Evolutionary conservation across 2,888 invertebrate genomes (phyloP).

Genomic region (Tipula vernalis): DNA sequence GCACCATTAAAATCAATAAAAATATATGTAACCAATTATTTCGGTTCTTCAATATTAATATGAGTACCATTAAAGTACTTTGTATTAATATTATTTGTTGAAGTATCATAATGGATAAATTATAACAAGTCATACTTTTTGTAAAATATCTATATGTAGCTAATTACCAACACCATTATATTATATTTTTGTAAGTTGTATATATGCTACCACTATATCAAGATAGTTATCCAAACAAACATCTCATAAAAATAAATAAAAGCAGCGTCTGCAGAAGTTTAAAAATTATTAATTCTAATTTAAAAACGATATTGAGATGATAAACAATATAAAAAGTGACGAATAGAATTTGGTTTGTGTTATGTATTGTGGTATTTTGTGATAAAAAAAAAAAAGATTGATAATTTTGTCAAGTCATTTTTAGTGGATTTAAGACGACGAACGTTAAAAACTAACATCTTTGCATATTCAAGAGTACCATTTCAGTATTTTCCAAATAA

Average conservation of each 20-base stretch:
- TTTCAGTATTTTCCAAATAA: background rate
- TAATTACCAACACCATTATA: background rate
- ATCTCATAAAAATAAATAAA: background rate
- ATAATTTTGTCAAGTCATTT: background rate
- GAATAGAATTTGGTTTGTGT: background rate
- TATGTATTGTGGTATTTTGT: background rate
- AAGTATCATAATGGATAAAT: background rate
- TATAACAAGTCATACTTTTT: background rate
- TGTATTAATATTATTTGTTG: background rate
- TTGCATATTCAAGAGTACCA: background rate
- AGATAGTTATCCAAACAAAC: background rate
- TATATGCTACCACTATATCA: background rate
- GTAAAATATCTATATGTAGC: background rate
- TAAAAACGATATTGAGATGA: background rate
- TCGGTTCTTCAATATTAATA: background rate
- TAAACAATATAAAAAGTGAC: background rate
- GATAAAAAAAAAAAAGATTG: background rate
- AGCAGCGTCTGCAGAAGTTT: constrained; percentile 4
- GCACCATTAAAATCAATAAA: background rate
- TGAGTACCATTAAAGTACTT: background rate
- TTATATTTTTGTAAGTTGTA: background rate
- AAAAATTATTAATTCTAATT: background rate
- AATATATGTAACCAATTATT: background rate
- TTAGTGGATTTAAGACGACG: background rate
- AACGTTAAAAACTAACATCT: background rate